Conservation (phyloP, 2,797 vertebrate genomes). For the Stomatorhinus walkeri region DNA sequence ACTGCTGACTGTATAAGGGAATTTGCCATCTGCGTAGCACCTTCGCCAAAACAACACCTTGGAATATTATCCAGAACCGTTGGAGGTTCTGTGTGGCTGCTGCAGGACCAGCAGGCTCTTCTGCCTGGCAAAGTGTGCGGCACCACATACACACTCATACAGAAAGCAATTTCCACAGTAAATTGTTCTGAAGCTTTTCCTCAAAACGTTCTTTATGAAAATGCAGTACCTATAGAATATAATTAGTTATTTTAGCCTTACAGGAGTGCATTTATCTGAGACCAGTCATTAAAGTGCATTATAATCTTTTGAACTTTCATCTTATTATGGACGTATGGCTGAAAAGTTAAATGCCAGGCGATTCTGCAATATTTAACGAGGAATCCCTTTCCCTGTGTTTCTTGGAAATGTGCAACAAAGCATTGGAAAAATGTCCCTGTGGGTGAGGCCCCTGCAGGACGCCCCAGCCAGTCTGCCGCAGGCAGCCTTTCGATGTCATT, state of each 20-base stretch:
- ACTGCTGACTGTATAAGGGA: constrained; percentile 23
- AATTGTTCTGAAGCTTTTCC: not conserved
- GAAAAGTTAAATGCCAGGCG: not conserved
- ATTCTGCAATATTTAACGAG: not conserved
- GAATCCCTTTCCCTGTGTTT: not conserved
- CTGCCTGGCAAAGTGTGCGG: not conserved
- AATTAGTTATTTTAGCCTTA: not conserved
- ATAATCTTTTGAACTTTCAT: not conserved
- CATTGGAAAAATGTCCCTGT: not conserved
- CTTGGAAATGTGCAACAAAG: not conserved
- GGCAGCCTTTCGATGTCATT: constrained; percentile 33
- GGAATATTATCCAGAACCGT: constrained; percentile 8
- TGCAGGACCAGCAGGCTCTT: not conserved
- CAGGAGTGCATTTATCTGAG: not conserved
- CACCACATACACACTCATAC: not conserved
- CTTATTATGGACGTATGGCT: not conserved
- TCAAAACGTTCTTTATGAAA: not conserved
- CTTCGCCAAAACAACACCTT: constrained; percentile 12
- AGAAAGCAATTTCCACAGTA: not conserved
- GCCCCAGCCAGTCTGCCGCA: constrained; percentile 30
- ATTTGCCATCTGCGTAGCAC: not conserved
- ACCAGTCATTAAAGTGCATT: not conserved
- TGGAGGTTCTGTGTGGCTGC: not conserved
- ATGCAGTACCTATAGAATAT: not conserved
- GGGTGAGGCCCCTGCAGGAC: constrained; percentile 10